Evolutionary conservation across 2,113 vertebrate species (phyloP).

Genomic region (Oreotrochilus melanogaster): DNA sequence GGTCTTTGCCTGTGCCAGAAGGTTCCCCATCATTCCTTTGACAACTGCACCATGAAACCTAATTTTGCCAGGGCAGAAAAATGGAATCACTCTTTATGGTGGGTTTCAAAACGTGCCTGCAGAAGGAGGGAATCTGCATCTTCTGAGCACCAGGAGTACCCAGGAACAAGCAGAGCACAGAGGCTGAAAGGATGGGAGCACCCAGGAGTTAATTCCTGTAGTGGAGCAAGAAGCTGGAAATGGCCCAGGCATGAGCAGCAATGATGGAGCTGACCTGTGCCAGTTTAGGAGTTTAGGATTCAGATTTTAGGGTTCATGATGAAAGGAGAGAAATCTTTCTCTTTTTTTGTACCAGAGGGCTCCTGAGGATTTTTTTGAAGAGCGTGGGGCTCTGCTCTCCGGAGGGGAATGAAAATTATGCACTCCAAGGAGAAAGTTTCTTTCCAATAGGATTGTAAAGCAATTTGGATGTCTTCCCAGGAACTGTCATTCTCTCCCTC

Average conservation of each 20-base stretch:
- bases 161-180: not conserved
- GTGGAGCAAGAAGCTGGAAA: not conserved
- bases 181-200: not conserved
- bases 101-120: not conserved
- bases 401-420: not conserved
- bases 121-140: not conserved
- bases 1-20: not conserved
- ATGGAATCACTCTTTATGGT: not conserved
- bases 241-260: not conserved
- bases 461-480: not conserved
- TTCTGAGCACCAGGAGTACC: not conserved
- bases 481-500: not conserved
- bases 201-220: not conserved
- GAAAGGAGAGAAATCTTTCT: not conserved
- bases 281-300: not conserved
- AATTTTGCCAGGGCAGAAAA: conserved; percentile 11
- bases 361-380: not conserved
- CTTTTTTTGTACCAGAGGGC: not conserved
- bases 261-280: not conserved
- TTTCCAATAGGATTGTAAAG: rapidly evolving
- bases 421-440: not conserved
- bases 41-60: conserved; percentile 18
- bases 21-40: not conserved
- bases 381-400: rapidly evolving
- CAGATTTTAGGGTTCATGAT: rapidly evolving